Evolutionary conservation across 2,797 vertebrate genomes (phyloP).

Genomic region (Ctenopoma kingsleyae): DNA sequence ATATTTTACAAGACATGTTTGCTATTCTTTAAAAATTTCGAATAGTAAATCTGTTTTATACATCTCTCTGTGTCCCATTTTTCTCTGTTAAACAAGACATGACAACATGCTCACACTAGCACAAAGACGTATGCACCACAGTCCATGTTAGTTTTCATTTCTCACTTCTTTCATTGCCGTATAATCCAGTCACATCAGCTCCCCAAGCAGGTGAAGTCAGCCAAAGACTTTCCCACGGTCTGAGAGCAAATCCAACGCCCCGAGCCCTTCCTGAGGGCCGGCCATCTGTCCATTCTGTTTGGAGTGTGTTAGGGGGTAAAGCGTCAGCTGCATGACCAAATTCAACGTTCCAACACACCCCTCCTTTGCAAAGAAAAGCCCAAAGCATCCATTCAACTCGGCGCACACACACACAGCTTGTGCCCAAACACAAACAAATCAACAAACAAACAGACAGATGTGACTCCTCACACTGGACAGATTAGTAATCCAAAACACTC

Average conservation of each 20-base stretch:
- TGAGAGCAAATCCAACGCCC: conserved; percentile 83
- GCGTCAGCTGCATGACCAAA: conserved; percentile 87
- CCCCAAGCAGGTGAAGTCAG: conserved; percentile 87
- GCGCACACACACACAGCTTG: conserved; percentile 60
- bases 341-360: conserved; percentile 87
- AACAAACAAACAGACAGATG: conserved; percentile 77
- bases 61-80: conserved; percentile 8
- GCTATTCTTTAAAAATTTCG: conserved; percentile 17
- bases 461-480: conserved; percentile 51
- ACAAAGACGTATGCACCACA: conserved; percentile 35
- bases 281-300: conserved; percentile 88
- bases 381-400: conserved; percentile 66
- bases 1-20: conserved; percentile 21
- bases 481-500: conserved; percentile 37
- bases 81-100: conserved; percentile 22
- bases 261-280: conserved; percentile 83
- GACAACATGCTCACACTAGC: conserved; percentile 18
- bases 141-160: conserved; percentile 67
- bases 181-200: conserved; percentile 84
- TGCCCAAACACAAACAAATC: conserved; percentile 73
- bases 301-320: conserved; percentile 81
- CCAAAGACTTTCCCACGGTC: conserved; percentile 89
- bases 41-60: conserved; percentile 14
- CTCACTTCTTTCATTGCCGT: conserved; percentile 74
- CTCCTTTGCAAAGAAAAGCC: conserved; percentile 71